Percentiles rank a stretch among this genome's conserved stretches.
phyloP scores from a whole-genome alignment of 2,797 vertebrate species.

The Decapterus maruadsi region DNA sequence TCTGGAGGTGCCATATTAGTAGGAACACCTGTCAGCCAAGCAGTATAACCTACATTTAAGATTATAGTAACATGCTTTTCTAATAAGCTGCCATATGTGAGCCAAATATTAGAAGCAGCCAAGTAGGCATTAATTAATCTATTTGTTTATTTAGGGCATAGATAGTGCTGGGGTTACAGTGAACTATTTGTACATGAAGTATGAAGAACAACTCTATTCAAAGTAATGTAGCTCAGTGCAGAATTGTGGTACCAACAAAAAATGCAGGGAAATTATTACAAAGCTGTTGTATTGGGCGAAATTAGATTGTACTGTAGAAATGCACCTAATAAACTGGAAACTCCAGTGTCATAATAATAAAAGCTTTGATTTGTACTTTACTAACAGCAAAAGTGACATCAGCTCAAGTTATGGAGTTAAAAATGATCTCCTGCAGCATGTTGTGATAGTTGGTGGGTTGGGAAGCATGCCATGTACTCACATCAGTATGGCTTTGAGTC shows the following conservation, averaged over 20 bases:
- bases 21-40: background rate
- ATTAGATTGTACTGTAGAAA: background rate
- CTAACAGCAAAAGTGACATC: conserved; percentile 15
- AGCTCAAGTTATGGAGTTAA: conserved; percentile 17
- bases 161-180: no score
- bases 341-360: conserved; percentile 13
- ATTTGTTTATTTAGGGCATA: background rate
- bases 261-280: background rate
- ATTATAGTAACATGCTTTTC: background rate
- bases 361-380: conserved; percentile 24
- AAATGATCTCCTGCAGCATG: conserved; percentile 32
- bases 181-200: no score
- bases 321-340: conserved; percentile 1
- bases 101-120: background rate
- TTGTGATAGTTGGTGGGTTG: conserved; percentile 52
- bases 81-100: background rate
- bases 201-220: background rate
- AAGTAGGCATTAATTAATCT: background rate
- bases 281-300: background rate
- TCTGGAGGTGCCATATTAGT: background rate
- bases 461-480: conserved; percentile 59
- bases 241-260: background rate
- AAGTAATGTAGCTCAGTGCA: background rate
- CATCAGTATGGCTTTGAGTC: conserved; percentile 52
- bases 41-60: no score